phyloP scores from a whole-genome alignment of 1,140 invertebrate species.

The Dinoponera quadriceps region DNA sequence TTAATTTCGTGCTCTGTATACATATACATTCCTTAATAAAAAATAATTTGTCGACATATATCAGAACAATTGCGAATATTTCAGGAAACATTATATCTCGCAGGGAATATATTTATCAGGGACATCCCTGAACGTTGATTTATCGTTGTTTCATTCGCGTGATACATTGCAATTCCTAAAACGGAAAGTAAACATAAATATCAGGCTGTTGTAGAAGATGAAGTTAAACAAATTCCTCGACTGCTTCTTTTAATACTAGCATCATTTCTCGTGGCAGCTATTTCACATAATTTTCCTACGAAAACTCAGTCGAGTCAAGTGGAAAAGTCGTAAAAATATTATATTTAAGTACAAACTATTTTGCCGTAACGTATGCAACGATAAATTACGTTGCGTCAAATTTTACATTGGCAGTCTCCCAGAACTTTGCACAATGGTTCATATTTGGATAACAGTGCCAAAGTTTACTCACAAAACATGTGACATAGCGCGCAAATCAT shows the following conservation, averaged over 20 bases:
- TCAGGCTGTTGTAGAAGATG: neutral
- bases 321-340: neutral
- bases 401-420: slow-evolving; percentile 34
- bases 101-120: slow-evolving; percentile 3
- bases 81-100: no score
- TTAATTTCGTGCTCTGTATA: no score
- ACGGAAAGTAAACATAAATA: neutral
- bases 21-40: neutral
- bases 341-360: no score
- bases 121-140: neutral
- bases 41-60: neutral
- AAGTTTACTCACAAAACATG: slow-evolving; percentile 30
- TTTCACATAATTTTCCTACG: neutral
- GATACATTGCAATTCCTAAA: neutral
- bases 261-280: slow-evolving; percentile 3
- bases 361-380: slow-evolving; percentile 25
- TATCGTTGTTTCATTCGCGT: no score
- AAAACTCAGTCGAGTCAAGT: slow-evolving; percentile 6
- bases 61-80: neutral
- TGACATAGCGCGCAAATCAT: neutral
- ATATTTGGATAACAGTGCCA: slow-evolving; percentile 7
- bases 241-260: neutral
- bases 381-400: slow-evolving; percentile 37
- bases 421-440: slow-evolving; percentile 42
- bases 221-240: slow-evolving; percentile 1